These are phyloP conservation scores for Ditula angustiorana DNA, from an alignment of 2,888 invertebrate genomes.

Conservation along the genomic window DNA sequence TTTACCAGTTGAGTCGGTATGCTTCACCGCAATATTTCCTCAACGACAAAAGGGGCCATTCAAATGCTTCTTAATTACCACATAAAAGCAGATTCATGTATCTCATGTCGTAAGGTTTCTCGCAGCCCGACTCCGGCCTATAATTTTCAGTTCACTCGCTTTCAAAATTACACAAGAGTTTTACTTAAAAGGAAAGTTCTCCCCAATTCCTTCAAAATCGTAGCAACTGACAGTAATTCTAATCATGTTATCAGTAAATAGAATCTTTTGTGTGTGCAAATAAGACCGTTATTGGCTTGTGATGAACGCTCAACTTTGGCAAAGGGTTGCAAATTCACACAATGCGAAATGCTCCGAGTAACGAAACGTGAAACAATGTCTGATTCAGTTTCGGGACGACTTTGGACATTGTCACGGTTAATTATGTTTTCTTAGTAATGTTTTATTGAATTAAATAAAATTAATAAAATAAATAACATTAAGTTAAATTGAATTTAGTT, in stretches of 20 bases:
- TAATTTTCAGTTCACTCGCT: conserved; percentile 5
- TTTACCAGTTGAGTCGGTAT: too few species aligned
- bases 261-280: not conserved
- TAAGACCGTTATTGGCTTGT: not conserved
- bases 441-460: too few species aligned
- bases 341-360: not conserved
- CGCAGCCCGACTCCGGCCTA: not conserved
- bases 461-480: too few species aligned
- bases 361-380: not conserved
- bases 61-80: not conserved
- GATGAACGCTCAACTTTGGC: not conserved
- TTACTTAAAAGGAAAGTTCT: conserved; percentile 13
- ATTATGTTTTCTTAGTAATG: not conserved
- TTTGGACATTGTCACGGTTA: not conserved
- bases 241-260: not conserved
- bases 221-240: not conserved
- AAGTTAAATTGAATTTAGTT: too few species aligned
- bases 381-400: not conserved
- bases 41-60: not conserved
- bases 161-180: not conserved
- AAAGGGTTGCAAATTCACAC: not conserved
- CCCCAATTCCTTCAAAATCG: not conserved
- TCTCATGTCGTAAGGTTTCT: not conserved
- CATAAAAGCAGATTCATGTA: not conserved
- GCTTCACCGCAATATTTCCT: too few species aligned